Conservation (phyloP, 2,888 invertebrate genomes). For the Acrobasis repandana region DNA sequence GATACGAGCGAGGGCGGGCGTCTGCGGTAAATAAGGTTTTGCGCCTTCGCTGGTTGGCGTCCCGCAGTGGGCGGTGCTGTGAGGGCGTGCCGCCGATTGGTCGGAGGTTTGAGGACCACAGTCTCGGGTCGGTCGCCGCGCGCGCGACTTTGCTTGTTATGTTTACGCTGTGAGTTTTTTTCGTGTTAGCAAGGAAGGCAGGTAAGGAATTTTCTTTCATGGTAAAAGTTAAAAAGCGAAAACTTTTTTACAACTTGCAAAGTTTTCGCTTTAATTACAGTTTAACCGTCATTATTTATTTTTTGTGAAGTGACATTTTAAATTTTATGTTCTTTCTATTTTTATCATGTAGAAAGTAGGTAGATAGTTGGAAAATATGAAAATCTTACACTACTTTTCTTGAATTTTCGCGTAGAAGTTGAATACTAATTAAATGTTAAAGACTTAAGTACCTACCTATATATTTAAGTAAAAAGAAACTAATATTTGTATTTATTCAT, state of each 20-base stretch:
- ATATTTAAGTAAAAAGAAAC: too few relatives aligned
- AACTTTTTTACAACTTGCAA: neutral
- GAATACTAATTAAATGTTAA: too few relatives aligned
- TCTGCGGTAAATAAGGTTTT: slow-evolving; percentile 76
- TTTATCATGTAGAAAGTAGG: too few relatives aligned
- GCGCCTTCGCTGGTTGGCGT: slow-evolving; percentile 50
- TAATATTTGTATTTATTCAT: too few relatives aligned
- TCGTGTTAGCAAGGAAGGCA: slow-evolving; percentile 11
- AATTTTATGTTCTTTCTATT: too few relatives aligned
- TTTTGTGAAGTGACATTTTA: too few relatives aligned
- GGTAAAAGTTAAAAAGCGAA: neutral
- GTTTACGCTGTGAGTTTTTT: slow-evolving; percentile 32
- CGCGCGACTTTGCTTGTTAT: slow-evolving; percentile 32
- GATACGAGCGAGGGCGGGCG: slow-evolving; percentile 70
- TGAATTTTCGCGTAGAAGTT: too few relatives aligned
- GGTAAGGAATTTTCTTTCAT: slow-evolving; percentile 22
- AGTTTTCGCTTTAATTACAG: neutral
- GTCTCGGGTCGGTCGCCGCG: slow-evolving; percentile 39
- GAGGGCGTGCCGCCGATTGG: slow-evolving; percentile 51
- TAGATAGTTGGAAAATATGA: too few relatives aligned
- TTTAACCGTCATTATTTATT: too few relatives aligned
- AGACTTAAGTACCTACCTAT: too few relatives aligned
- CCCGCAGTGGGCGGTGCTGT: slow-evolving; percentile 45
- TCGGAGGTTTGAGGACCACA: slow-evolving; percentile 33
- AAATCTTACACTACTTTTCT: too few relatives aligned